Conservation (phyloP, 2,797 vertebrate genomes). For the Cuculus canorus region DNA sequence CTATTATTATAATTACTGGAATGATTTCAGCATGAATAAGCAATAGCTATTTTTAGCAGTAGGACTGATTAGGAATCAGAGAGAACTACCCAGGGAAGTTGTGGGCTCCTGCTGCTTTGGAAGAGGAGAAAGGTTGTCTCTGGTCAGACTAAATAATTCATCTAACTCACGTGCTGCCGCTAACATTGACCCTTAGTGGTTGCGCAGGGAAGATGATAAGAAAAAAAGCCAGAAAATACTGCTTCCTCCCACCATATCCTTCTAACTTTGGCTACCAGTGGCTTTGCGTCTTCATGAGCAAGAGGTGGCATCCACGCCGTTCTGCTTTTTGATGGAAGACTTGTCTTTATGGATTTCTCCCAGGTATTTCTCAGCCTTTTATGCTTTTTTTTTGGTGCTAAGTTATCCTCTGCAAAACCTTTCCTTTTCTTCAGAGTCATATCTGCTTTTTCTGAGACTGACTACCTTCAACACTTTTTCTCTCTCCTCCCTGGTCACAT, state of each 20-base stretch:
- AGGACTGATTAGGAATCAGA: not conserved
- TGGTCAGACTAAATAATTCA: rapidly evolving
- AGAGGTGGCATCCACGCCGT: not conserved
- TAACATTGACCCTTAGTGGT: not conserved
- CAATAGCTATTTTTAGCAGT: conserved; percentile 36
- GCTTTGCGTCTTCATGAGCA: not conserved
- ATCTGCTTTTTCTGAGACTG: not conserved
- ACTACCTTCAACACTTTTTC: not conserved
- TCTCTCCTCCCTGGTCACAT: not conserved
- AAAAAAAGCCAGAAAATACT: not conserved
- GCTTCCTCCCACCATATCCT: not conserved
- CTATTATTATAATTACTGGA: conserved; percentile 47
- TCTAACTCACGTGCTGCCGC: not conserved
- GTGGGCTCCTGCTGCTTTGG: not conserved
- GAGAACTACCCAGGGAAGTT: not conserved
- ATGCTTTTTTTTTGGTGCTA: not conserved
- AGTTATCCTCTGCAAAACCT: not conserved
- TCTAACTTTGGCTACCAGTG: not conserved
- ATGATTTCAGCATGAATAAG: conserved; percentile 42
- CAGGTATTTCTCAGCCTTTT: not conserved
- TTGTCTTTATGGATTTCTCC: not conserved
- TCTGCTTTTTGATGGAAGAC: not conserved
- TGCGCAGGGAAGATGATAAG: not conserved
- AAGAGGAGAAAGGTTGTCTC: not conserved
- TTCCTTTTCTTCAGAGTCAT: not conserved